These are phyloP conservation scores for Tragelaphus eurycerus DNA, from an alignment of 2,797 vertebrate genomes.

Conservation along the genomic window DNA sequence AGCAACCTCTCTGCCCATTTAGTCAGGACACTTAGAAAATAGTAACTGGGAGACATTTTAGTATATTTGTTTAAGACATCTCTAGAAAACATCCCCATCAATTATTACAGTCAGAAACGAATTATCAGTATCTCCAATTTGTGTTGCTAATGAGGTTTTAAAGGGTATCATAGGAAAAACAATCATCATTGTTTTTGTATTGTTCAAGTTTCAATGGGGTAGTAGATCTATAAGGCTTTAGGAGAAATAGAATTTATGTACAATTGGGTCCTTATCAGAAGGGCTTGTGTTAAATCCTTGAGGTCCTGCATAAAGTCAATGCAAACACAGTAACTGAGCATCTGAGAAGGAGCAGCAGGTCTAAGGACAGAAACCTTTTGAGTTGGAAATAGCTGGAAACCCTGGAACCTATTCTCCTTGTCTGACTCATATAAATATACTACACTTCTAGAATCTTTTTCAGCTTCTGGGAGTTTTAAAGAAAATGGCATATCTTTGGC, in stretches of 20 bases:
- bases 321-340: neutral
- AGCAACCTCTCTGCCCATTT: neutral
- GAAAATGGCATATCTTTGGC: neutral
- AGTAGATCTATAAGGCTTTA: neutral
- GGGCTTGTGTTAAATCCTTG: neutral
- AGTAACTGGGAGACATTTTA: neutral
- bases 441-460: neutral
- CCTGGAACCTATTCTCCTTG: neutral
- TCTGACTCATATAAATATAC: neutral
- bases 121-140: neutral
- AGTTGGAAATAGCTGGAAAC: neutral
- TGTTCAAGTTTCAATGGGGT: neutral
- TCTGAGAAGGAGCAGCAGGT: neutral
- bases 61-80: neutral
- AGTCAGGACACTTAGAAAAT: neutral
- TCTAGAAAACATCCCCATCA: neutral
- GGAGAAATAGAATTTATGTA: neutral
- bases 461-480: conserved; percentile 4
- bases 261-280: neutral
- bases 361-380: neutral
- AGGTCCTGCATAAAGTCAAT: neutral
- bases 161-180: neutral
- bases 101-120: neutral
- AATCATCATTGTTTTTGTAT: neutral
- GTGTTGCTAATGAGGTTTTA: neutral